phyloP scores from a whole-genome alignment of 2,797 vertebrate species.

The Melanotaenia parkinsoni region DNA sequence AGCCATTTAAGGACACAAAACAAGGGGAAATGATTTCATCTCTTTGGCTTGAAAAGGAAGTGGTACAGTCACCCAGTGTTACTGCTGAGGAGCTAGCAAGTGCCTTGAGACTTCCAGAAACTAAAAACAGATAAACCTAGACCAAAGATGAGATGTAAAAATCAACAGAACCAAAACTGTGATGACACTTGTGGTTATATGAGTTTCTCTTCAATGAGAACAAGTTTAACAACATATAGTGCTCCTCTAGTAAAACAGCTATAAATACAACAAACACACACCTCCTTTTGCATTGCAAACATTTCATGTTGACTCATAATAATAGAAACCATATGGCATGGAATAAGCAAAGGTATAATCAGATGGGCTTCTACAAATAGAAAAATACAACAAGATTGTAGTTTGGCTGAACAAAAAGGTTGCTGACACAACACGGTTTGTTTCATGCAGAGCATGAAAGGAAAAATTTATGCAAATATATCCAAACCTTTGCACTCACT shows the following conservation, averaged over 20 bases:
- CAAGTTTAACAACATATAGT: background rate
- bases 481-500: background rate
- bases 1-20: conserved; percentile 49
- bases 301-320: conserved; percentile 32
- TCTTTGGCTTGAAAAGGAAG: conserved; percentile 71
- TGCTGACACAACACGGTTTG: background rate
- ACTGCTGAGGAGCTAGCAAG: conserved; percentile 19
- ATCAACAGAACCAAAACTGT: background rate
- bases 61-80: conserved; percentile 42
- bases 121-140: background rate
- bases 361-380: background rate
- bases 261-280: conserved; percentile 38
- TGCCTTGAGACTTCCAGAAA: conserved; percentile 9
- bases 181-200: background rate
- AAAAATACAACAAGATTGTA: background rate
- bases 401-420: conserved; percentile 12
- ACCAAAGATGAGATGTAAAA: background rate
- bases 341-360: conserved; percentile 9
- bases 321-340: background rate
- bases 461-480: conserved; percentile 50
- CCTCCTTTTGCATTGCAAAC: conserved; percentile 12
- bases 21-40: conserved; percentile 74
- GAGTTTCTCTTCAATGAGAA: conserved; percentile 8
- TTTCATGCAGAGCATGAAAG: conserved; percentile 7
- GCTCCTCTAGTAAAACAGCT: conserved; percentile 33